Percentiles rank a stretch among this genome's conserved stretches.
phyloP scores from a whole-genome alignment of 2,113 vertebrate species.

The Cyphotilapia sp. region DNA sequence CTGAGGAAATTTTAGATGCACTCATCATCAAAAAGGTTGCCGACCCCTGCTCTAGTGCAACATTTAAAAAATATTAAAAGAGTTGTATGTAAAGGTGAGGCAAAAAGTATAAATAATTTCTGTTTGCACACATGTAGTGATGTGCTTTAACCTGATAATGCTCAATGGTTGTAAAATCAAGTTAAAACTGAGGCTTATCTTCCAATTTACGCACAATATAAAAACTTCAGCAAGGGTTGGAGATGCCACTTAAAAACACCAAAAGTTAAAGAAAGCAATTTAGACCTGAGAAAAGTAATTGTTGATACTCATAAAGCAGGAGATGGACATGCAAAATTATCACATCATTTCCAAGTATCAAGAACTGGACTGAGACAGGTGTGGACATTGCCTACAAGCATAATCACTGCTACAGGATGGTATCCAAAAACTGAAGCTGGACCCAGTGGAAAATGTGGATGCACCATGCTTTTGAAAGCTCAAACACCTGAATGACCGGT shows the following conservation, averaged over 20 bases:
- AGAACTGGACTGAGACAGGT: neutral
- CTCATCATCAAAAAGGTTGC: no score
- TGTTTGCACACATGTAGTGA: neutral
- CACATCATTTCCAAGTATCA: neutral
- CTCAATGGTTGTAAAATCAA: neutral
- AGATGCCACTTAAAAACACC: neutral
- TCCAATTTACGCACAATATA: neutral
- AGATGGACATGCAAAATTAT: neutral
- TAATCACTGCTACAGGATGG: neutral
- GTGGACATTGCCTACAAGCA: neutral
- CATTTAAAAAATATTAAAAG: neutral
- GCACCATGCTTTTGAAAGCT: neutral
- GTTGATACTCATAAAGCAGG: neutral
- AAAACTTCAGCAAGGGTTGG: neutral
- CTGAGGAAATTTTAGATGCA: no score
- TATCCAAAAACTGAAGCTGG: neutral
- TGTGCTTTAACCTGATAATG: neutral
- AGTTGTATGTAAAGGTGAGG: neutral
- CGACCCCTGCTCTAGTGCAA: neutral
- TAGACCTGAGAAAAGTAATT: neutral
- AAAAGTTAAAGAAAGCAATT: neutral
- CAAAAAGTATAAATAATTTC: neutral
- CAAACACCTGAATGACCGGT: neutral
- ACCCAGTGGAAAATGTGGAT: neutral
- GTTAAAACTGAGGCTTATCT: neutral